A percentile compares a stretch with the other conserved stretches of the same genome.
Conservation (phyloP, 2,797 vertebrate species). For the Pelobates cultripes region DNA sequence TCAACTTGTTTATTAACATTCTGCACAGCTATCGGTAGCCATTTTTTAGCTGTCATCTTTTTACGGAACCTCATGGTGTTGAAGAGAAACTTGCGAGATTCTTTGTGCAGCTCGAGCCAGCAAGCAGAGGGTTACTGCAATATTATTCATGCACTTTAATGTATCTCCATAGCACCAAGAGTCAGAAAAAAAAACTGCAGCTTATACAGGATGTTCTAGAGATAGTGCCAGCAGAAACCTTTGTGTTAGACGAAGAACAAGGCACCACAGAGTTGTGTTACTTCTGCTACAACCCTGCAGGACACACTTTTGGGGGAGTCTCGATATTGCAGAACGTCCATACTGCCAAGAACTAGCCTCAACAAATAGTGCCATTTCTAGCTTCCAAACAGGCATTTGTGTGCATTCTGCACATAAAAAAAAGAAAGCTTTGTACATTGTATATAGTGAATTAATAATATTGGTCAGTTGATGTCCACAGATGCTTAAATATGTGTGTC, state of each 20-base stretch:
- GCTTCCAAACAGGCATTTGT: no score
- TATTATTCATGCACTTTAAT: conserved; percentile 22
- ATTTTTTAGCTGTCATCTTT: neutral
- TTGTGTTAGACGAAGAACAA: neutral
- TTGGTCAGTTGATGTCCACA: no score
- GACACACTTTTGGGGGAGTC: no score
- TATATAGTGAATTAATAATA: no score
- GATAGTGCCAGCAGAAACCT: conserved; percentile 3
- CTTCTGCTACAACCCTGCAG: neutral
- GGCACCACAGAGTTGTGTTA: neutral
- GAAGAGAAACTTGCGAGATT: neutral
- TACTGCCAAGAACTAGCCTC: no score
- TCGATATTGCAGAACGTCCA: no score
- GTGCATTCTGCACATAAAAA: no score
- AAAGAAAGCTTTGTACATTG: no score
- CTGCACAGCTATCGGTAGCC: neutral
- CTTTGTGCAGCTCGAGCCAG: neutral
- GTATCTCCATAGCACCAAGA: conserved; percentile 53
- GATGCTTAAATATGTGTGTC: no score
- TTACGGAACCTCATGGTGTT: neutral
- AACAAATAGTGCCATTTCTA: no score
- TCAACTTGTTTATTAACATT: neutral
- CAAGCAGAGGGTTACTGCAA: conserved; percentile 38
- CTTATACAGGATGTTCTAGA: conserved; percentile 29
- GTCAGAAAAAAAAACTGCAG: conserved; percentile 29